Base-by-base conservation (phyloP, 2,888 invertebrate genomes). In the Charanyca ferruginea region DNA sequence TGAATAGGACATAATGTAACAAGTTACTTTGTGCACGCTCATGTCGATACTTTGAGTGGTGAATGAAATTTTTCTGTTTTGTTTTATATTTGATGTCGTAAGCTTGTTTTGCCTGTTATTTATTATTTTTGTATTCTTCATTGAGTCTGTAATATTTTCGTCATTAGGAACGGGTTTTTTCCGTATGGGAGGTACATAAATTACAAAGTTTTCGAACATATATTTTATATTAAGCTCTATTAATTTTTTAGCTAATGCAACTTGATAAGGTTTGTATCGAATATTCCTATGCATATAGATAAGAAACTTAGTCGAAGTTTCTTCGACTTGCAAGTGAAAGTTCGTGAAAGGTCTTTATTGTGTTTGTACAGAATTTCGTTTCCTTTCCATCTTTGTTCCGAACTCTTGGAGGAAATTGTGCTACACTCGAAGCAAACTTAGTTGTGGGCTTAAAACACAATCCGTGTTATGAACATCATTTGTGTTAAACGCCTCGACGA, bases 301-400 rank as follows among this genome's bases (percentile, higher is more conserved):
- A 81, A 76, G 60, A 73, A 80, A 83, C 77, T 81, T 51, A 61
- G 48, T 51, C 41, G 3, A 61, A 77, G 66, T 74, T 80, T 7
- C 23, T 23, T 23, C 47, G 44, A 42, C 53, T 86, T 85, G 80
- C 81, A 70, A 86, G 85, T 81, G 84, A 87, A 89, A 89, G 87
- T 90, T 89, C 66, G 80, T 80, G 83, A 87, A 87, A 87, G 82
- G 86, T 87, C 85, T 89, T 89, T 88, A 90, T 89, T 90, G 85
- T 85, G 88, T 91, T 91, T 87, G 84, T 75, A 74, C 52, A 75
- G 82, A 87, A 90, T 89, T 90, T 85, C 81, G 85, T 89, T 90
- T 87, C 85, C 83, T 85, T 85, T 84, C 86, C 85, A 84, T 89
- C 87, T 87, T 88, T 87, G 85, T 89, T 90, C 80, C 77, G 79